A percentile compares a stretch with the other conserved stretches of the same genome.
phyloP scores from a whole-genome alignment of 2,888 invertebrate species.

The Drosophila imparisetae region DNA sequence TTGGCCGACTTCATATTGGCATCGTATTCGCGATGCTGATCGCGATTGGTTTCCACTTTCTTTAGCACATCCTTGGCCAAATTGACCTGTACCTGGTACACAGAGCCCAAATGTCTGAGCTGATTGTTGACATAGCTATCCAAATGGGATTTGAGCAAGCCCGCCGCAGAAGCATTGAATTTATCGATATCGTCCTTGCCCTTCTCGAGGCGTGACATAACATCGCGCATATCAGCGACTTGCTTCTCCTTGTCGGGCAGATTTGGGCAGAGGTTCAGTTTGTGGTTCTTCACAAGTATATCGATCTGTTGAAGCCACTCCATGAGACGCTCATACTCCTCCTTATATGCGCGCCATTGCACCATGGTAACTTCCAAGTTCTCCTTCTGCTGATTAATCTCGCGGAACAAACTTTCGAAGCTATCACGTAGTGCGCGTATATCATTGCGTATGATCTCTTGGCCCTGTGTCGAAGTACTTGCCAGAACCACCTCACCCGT shows the following conservation, averaged over 20 bases:
- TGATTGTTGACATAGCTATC: constrained; percentile 95
- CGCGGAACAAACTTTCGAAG: constrained; percentile 93
- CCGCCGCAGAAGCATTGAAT: constrained; percentile 92
- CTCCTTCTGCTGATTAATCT: constrained; percentile 93
- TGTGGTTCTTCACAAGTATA: constrained; percentile 95
- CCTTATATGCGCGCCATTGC: constrained; percentile 96
- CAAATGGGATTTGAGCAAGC: constrained; percentile 91
- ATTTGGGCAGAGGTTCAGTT: constrained; percentile 91
- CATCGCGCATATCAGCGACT: constrained; percentile 91
- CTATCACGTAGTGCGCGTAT: constrained; percentile 93
- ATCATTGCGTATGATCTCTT: constrained; percentile 92
- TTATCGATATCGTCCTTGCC: constrained; percentile 93
- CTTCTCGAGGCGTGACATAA: constrained; percentile 90
- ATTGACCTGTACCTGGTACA: constrained; percentile 95
- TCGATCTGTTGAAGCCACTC: constrained; percentile 97
- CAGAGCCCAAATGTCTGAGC: constrained; percentile 92
- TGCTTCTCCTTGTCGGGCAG: constrained; percentile 93
- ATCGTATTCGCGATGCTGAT: constrained; percentile 93
- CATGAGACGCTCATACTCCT: constrained; percentile 95
- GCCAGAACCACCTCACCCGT: constrained; percentile 94
- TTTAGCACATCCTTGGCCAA: constrained; percentile 95
- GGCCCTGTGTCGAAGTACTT: constrained; percentile 92
- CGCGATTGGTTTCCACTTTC: constrained; percentile 94
- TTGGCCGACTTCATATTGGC: constrained; percentile 90
- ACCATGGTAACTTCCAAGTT: constrained; percentile 92